Evolutionary conservation across 1,140 invertebrate genomes (phyloP), one percentile per base, ranked within the genome.

Genomic region (Drosophila murphyi): DNA sequence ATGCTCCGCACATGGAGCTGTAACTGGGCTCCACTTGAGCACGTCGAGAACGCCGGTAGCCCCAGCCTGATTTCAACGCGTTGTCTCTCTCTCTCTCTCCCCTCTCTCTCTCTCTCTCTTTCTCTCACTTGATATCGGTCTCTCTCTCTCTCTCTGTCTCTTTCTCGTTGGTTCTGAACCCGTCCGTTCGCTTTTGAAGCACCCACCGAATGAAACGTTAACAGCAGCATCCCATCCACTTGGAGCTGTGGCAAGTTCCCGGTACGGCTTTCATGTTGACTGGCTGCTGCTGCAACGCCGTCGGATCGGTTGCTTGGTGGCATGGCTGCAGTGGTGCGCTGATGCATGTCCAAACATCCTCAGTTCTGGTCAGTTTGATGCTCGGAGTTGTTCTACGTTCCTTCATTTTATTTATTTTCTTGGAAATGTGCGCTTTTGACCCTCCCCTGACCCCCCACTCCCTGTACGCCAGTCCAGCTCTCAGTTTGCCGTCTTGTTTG

Each of bases 311-410:
- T 56, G 59, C 34, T 37, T 34, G 5, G 34, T 41, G 1, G 34
- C 28, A 37, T 47, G 28, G 45, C 41, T 61, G 71, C 70, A 56
- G 52, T 64, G 73, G 59, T 73, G 85, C 85, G 67, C 69, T 67
- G 85, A 88, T 85, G 85, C 85, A 88, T 88, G 81, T 70, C 85
- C 85, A 85, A 88, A 88, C 85, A 83, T 89, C 85, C 88, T 88
- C 85, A 89, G 85, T 88, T 88, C 85, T 88, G 85, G 85, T 88
- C 85, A 88, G 85, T 88, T 88, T 87, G 76, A 67, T 73, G 81
- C 68, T 52, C 59, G 55, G 39, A 73, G 76, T 56, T 71, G 37
- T 70, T 57, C 59, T 76, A 20, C 29, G 64, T 67, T 60, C 65
- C 47, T 77, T 77, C 63, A 73, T 89, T 88, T 88, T 89, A 87